Base-by-base conservation (phyloP, 2,888 invertebrate species). In the Laspeyria flexula region DNA sequence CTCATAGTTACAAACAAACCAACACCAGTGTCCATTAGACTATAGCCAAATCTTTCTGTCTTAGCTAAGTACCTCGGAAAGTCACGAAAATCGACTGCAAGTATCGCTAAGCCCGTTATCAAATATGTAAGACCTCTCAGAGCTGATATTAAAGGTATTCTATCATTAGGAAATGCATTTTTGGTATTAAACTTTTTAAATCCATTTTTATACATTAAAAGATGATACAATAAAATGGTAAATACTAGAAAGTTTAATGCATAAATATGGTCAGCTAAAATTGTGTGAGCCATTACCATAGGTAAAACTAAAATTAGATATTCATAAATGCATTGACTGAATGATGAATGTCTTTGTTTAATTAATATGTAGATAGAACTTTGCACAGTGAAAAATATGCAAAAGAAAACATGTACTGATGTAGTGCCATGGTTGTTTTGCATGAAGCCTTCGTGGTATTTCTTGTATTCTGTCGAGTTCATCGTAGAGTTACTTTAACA, bases 1-100 rank as follows among this genome's bases (percentile, higher is more conserved):
- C 97, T 97, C 15, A 96, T 93, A 27, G 96, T 90, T 5, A 98
- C 94, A 88, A 96, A 99, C 12, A 97, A 85, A 0, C 98, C 99
- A 2, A 99, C 99, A 7, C 99, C 99, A 7, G 96, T 94, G 79
- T 99, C 99, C 99, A 99, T 99, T 18, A 98, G 82, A 78, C 97
- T 96, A 71, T 95, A 96, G 0, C 99, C 99, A 88, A 94, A 97
- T 0, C 86, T 93, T 76, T 97, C 96, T 0, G 98, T 97, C 88
- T 99, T 99, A 0, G 96, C 96, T 82, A 97, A 96, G 66, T 95
- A 90, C 38, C 96, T 88, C 0, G 99, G 99, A 81, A 98, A 99
- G 42, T 95, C 91, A 38, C 90, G 90, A 79, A 99, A 99, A 86
- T 99, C 99, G 0, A 99, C 98, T 0, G 98, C 99, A 50, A 99